These are phyloP conservation scores for Autographa pulchrina DNA, from an alignment of 2,888 invertebrate genomes.

Conservation along the genomic window DNA sequence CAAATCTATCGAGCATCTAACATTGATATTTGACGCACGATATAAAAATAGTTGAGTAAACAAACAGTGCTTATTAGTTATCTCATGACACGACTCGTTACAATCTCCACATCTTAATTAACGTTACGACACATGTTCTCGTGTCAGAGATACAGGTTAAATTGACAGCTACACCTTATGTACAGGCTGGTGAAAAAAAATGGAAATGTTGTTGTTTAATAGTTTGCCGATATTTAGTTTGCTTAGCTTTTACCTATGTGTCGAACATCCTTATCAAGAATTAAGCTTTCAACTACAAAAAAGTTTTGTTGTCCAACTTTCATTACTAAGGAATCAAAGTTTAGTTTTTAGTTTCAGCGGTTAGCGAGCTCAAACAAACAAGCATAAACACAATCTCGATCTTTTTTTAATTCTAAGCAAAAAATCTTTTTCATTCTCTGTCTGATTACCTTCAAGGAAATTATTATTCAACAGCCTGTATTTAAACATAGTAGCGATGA, in stretches of 20 bases:
- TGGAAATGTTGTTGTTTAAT: too few relatives aligned
- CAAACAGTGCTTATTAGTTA: conserved; percentile 34
- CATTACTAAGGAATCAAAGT: too few relatives aligned
- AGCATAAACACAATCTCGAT: too few relatives aligned
- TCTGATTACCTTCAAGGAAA: too few relatives aligned
- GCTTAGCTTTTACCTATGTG: too few relatives aligned
- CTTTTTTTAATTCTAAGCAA: background rate
- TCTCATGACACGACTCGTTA: conserved; percentile 36
- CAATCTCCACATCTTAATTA: conserved; percentile 56
- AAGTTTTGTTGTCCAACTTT: too few relatives aligned
- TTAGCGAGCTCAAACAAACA: too few relatives aligned
- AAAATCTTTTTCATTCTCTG: background rate
- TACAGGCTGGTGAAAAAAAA: background rate
- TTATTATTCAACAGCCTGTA: background rate
- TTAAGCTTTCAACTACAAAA: too few relatives aligned
- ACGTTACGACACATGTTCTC: conserved; percentile 42
- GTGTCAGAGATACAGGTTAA: conserved; percentile 41
- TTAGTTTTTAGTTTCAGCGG: too few relatives aligned
- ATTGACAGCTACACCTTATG: conserved; percentile 17
- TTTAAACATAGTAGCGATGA: conserved; percentile 19
- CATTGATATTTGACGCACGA: conserved; percentile 8
- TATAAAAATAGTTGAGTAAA: conserved; percentile 25
- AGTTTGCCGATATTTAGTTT: too few relatives aligned
- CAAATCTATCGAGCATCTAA: background rate
- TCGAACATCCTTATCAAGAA: too few relatives aligned